Evolutionary conservation across 2,888 invertebrate genomes (phyloP), one percentile per base, ranked within the genome.

Genomic region (Axea sp.): DNA sequence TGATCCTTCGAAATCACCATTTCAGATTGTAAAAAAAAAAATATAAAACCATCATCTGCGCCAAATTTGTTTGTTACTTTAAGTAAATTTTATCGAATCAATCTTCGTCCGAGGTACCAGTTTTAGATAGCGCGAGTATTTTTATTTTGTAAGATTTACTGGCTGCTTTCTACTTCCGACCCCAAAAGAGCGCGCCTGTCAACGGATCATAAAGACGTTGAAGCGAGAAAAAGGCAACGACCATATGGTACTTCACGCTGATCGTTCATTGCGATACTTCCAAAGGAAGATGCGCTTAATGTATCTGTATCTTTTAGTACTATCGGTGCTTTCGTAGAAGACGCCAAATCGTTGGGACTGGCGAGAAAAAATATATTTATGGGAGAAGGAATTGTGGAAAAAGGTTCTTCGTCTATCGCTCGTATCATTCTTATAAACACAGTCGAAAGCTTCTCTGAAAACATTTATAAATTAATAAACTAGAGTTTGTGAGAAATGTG

Each of bases 131-230:
- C 14, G 33, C 3, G 12, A n/a, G 17, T 22, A 35, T 35, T 47
- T 60, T 37, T 60, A 60, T 39, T 57, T 57, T 41, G 8, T 3
- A 17, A 72, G 60, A 80, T 78, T 78, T 81, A 81, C 73, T 62
- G 75, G 51, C 45, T 65, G 60, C 73, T 67, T 76, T 78, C 71
- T 74, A 77, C 78, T 83, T 83, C 76, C 73, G 76, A 72, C 77
- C 73, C 76, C 77, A 81, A 83, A 35, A 49, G 51, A 82, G 79
- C 79, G 77, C 41, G 71, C 62, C 73, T 80, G 79, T 85, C 84
- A 80, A 72, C 84, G 77, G 77, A 65, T 83, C 81, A 77, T 82
- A 81, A 83, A 83, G 72, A 71, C 49, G 49, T 57, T 76, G 62
- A 24, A 51, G 28, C 14, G 53, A 11, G 67, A 57, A 75, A 69